Evolutionary conservation across 1,140 invertebrate species (phyloP).

Genomic region (Eubasilissa regina): DNA sequence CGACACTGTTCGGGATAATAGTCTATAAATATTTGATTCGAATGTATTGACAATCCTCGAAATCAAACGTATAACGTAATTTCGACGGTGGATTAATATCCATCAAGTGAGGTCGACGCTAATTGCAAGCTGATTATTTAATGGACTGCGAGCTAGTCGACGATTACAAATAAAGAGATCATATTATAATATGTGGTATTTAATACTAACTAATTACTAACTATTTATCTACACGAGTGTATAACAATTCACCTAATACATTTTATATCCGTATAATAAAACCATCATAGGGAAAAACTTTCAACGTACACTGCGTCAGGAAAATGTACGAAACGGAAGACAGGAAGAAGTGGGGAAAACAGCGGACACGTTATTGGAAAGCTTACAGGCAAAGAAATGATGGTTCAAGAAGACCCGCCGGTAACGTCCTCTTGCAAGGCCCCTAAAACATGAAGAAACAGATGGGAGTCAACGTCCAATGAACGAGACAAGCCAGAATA

Average conservation of each 20-base stretch:
- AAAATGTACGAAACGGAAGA: no score
- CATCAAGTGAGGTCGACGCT: not conserved
- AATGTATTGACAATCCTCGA: not conserved
- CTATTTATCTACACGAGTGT: not conserved
- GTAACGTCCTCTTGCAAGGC: no score
- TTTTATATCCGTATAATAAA: no score
- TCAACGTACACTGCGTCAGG: no score
- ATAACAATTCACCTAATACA: no score
- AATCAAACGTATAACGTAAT: not conserved
- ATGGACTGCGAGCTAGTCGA: not conserved
- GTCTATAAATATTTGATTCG: conserved; percentile 18
- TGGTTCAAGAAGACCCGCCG: not conserved
- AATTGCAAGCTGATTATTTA: conserved; percentile 4
- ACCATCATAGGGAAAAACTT: no score
- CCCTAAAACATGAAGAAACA: not conserved
- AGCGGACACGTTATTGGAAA: no score
- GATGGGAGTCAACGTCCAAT: not conserved
- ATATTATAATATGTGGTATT: not conserved
- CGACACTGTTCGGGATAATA: not conserved
- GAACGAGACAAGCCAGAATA: not conserved
- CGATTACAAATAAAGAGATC: not conserved
- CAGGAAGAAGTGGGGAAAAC: no score
- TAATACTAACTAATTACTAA: not conserved
- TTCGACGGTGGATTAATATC: not conserved
- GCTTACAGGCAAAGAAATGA: not conserved